phyloP scores from a whole-genome alignment of 2,888 invertebrate genomes.

The Coelinius sp. region DNA sequence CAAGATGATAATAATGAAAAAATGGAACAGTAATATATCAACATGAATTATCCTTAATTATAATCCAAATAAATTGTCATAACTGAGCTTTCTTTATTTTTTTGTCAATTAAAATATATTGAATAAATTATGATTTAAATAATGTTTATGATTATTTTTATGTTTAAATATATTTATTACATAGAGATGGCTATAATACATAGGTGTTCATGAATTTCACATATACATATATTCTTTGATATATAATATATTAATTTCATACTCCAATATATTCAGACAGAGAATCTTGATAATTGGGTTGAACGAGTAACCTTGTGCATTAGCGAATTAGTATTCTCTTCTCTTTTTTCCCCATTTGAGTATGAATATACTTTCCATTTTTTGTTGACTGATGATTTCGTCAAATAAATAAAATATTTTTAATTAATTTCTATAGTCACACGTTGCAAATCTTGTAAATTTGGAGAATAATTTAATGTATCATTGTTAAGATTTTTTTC shows the following conservation, averaged over 20 bases:
- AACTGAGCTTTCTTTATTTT: neutral
- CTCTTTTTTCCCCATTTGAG: no score
- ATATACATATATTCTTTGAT: constrained; percentile 51
- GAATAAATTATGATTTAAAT: neutral
- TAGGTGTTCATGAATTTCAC: constrained; percentile 47
- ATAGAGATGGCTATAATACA: constrained; percentile 41
- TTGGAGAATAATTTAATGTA: neutral
- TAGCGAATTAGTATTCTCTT: no score
- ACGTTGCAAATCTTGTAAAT: neutral
- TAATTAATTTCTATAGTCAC: neutral
- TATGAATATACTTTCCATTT: constrained; percentile 1
- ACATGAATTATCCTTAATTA: neutral
- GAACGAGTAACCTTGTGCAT: neutral
- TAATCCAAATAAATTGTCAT: neutral
- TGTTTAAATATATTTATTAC: constrained; percentile 52
- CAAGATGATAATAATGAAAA: neutral
- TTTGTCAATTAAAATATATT: neutral
- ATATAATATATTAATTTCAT: constrained; percentile 46
- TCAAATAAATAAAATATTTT: neutral
- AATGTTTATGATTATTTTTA: constrained; percentile 19
- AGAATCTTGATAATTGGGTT: constrained; percentile 5
- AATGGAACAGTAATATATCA: neutral
- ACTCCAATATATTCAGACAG: constrained; percentile 17
- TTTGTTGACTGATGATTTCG: neutral
- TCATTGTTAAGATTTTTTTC: no score